phyloP scores from a whole-genome alignment of 2,888 invertebrate species.

The Cantharis flavilabris region DNA sequence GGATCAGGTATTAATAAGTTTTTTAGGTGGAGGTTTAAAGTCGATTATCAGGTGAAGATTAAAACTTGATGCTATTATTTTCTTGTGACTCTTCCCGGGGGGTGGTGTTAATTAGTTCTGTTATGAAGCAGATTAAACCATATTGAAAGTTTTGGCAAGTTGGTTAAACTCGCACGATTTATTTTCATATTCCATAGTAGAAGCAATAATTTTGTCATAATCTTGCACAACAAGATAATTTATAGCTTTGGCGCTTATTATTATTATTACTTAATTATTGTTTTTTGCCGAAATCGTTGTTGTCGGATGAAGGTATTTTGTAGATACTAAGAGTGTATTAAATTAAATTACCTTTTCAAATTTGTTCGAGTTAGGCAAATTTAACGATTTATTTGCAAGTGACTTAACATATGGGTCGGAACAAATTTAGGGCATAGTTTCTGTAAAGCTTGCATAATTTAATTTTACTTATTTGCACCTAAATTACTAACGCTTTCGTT shows the following conservation, averaged over 20 bases:
- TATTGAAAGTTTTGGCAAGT: constrained; percentile 6
- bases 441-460: constrained; percentile 13
- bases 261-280: background rate
- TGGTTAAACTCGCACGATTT: background rate
- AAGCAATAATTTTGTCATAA: background rate
- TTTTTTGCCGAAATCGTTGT: background rate
- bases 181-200: background rate
- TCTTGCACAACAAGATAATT: background rate
- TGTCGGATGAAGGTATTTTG: background rate
- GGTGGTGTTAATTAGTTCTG: constrained; percentile 7
- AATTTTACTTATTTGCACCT: constrained; percentile 9
- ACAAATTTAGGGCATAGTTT: constrained; percentile 10
- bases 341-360: background rate
- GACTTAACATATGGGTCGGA: constrained; percentile 11
- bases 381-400: constrained; percentile 11
- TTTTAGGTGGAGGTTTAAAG: background rate
- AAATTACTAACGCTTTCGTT: background rate
- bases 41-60: constrained; percentile 11
- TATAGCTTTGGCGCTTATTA: background rate
- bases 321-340: background rate
- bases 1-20: background rate
- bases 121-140: constrained; percentile 15
- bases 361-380: constrained; percentile 11
- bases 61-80: constrained; percentile 1
- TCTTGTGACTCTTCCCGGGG: background rate